phyloP scores from a whole-genome alignment of 2,888 invertebrate species.

The Drosophila paucipuncta region DNA sequence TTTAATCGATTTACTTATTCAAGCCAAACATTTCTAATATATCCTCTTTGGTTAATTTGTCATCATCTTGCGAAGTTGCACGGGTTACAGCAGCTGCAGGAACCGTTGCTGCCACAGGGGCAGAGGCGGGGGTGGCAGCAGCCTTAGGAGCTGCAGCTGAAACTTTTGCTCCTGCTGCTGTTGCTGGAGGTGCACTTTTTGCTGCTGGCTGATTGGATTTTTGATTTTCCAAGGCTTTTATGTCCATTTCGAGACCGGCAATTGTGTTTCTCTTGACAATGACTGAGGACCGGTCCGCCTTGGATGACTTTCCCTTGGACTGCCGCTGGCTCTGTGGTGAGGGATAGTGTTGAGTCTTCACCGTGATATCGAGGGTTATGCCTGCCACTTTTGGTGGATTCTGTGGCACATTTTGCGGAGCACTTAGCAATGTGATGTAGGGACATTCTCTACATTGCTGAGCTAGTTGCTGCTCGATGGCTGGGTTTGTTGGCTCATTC shows the following conservation, averaged over 20 bases:
- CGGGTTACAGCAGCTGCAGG: not conserved
- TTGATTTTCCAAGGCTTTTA: not conserved
- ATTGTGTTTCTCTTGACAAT: constrained; percentile 13
- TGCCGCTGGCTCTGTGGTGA: not conserved
- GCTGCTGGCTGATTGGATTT: not conserved
- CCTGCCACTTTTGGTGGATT: not conserved
- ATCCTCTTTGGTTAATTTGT: constrained; percentile 63
- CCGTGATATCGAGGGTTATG: constrained; percentile 18
- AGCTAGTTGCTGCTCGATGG: fast-evolving
- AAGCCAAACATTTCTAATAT: constrained; percentile 61
- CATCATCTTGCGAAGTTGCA: constrained; percentile 16
- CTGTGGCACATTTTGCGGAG: not conserved
- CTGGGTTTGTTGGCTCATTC: constrained; percentile 7
- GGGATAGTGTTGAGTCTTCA: constrained; percentile 45
- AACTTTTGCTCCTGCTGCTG: not conserved
- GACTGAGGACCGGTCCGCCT: not conserved
- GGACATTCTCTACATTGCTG: constrained; percentile 1
- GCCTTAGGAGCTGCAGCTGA: not conserved
- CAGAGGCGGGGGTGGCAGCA: not conserved
- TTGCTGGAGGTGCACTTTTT: not conserved
- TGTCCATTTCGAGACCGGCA: not conserved
- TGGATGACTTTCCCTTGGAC: not conserved
- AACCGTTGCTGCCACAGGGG: not conserved
- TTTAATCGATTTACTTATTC: constrained; percentile 10
- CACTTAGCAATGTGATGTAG: constrained; percentile 14